phyloP scores from a whole-genome alignment of 2,888 invertebrate species.

The Andrena camellia region DNA sequence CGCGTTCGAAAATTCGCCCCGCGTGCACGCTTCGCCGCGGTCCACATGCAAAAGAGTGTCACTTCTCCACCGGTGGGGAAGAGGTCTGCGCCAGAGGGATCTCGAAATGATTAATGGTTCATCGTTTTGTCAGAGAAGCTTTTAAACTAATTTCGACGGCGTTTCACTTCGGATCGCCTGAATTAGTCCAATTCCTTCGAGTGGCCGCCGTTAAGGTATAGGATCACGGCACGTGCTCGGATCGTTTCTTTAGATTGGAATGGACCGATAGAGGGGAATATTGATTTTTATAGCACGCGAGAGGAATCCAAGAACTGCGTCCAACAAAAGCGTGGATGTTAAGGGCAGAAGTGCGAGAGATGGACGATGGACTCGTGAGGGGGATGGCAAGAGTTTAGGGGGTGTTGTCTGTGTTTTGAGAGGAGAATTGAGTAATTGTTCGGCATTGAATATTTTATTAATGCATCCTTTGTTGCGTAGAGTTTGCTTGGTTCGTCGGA shows the following conservation, averaged over 20 bases:
- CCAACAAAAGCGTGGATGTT: neutral
- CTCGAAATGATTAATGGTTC: neutral
- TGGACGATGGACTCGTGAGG: too few relatives aligned
- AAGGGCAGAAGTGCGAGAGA: neutral
- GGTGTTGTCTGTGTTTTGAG: neutral
- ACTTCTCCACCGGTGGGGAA: neutral
- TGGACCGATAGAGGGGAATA: constrained; percentile 21
- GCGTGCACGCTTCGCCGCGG: constrained; percentile 26
- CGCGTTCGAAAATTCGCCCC: constrained; percentile 50
- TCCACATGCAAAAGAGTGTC: constrained; percentile 19
- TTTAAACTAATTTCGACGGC: neutral
- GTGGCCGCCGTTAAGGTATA: constrained; percentile 5
- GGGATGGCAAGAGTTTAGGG: too few relatives aligned
- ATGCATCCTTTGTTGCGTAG: neutral
- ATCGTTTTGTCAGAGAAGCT: neutral
- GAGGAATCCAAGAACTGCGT: neutral
- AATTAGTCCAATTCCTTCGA: constrained; percentile 11
- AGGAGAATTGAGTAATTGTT: neutral
- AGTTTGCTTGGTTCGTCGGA: neutral
- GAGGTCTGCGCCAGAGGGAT: neutral
- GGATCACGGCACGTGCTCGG: neutral
- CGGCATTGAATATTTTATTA: too few relatives aligned
- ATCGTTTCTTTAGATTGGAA: neutral
- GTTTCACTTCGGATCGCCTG: constrained; percentile 4
- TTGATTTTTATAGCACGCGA: constrained; percentile 45